Percentiles rank a stretch among this genome's conserved stretches.
Conservation (phyloP, 2,888 invertebrate genomes). For the Spatulosminthurus flaviceps region DNA sequence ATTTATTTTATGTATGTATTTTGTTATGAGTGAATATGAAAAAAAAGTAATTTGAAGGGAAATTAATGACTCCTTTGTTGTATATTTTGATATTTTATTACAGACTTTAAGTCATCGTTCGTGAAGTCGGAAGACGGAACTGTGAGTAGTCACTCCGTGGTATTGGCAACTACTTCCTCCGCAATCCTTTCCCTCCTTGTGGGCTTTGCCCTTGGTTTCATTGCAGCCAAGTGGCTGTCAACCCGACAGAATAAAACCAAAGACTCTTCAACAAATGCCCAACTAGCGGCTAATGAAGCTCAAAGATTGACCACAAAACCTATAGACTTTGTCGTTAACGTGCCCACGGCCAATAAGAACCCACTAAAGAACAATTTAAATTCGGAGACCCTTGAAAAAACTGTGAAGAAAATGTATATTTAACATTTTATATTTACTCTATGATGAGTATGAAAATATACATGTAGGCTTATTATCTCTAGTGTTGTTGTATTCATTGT, state of each 20-base stretch:
- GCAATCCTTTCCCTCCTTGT: conserved; percentile 57
- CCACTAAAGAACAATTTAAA: conserved; percentile 62
- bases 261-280: conserved; percentile 55
- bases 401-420: conserved; percentile 62
- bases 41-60: neutral
- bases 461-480: too few relatives aligned
- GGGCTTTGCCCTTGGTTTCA: conserved; percentile 60
- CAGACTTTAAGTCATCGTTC: conserved; percentile 54
- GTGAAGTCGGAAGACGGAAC: conserved; percentile 51
- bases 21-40: neutral
- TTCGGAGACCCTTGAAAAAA: conserved; percentile 62
- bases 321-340: conserved; percentile 61
- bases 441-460: too few relatives aligned
- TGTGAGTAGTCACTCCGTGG: conserved; percentile 56
- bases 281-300: conserved; percentile 60
- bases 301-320: conserved; percentile 61
- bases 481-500: too few relatives aligned
- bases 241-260: conserved; percentile 56
- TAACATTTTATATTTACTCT: too few relatives aligned
- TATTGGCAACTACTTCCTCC: conserved; percentile 59
- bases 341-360: conserved; percentile 54
- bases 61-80: neutral
- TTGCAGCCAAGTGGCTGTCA: conserved; percentile 54
- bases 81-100: conserved; percentile 41
- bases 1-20: neutral